phyloP scores from a whole-genome alignment of 2,113 vertebrate species.

The Eurypyga helias region DNA sequence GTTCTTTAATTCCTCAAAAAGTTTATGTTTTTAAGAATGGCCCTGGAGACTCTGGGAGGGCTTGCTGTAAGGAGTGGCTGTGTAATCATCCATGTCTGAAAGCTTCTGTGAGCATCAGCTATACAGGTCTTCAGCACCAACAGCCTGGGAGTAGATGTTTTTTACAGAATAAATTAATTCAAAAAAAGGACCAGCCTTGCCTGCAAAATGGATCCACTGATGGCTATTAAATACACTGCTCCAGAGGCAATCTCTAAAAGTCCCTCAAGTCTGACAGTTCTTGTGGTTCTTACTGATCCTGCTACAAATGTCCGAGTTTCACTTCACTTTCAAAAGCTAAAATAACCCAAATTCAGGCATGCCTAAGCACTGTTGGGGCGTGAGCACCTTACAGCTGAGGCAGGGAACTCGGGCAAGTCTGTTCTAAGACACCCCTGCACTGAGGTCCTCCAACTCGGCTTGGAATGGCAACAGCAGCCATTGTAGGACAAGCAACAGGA shows the following conservation, averaged over 20 bases:
- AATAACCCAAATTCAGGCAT: background rate
- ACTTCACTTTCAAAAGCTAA: background rate
- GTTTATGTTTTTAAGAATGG: background rate
- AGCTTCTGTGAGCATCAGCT: slow-evolving; percentile 4
- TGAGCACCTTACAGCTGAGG: background rate
- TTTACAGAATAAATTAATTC: background rate
- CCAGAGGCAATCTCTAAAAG: background rate
- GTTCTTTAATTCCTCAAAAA: background rate
- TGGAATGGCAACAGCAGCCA: background rate
- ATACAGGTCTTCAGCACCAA: background rate
- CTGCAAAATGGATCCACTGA: background rate
- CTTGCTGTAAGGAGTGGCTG: background rate
- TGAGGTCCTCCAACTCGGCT: accelerated
- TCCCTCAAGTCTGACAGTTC: background rate
- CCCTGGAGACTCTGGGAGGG: background rate
- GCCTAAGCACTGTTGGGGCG: background rate
- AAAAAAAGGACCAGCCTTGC: background rate
- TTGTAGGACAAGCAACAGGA: accelerated
- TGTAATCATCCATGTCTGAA: background rate
- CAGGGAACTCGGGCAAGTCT: background rate
- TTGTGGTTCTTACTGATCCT: accelerated
- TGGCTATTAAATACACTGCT: background rate
- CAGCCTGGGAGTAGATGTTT: background rate
- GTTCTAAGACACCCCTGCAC: background rate
- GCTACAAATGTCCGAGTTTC: background rate